Conservation (phyloP, 2,888 invertebrate genomes). For the Eucera pruinosa region DNA sequence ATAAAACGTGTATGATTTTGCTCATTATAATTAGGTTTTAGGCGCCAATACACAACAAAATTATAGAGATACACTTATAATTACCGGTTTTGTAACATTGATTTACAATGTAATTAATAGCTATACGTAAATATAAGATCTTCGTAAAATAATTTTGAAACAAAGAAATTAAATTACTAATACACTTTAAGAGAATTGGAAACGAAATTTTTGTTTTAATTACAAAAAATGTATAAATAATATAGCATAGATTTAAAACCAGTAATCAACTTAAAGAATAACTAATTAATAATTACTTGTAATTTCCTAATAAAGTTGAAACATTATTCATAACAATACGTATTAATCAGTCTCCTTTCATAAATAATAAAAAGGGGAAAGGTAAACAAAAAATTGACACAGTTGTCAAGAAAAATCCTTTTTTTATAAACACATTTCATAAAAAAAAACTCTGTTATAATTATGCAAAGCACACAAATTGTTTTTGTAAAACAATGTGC, state of each 20-base stretch:
- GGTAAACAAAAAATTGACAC: not conserved
- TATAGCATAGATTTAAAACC: constrained; percentile 38
- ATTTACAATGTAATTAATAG: constrained; percentile 39
- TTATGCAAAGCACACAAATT: constrained; percentile 36
- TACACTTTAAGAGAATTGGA: constrained; percentile 31
- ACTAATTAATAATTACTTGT: constrained; percentile 53
- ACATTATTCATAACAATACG: constrained; percentile 40
- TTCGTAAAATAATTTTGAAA: constrained; percentile 44
- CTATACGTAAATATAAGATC: constrained; percentile 49
- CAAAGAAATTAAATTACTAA: constrained; percentile 46
- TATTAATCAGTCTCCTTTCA: constrained; percentile 23
- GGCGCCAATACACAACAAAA: constrained; percentile 34
- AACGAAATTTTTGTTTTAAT: constrained; percentile 31
- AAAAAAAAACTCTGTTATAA: constrained; percentile 35
- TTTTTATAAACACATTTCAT: constrained; percentile 45
- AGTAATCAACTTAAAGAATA: constrained; percentile 40
- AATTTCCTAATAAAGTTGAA: constrained; percentile 61
- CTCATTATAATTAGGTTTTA: constrained; percentile 64
- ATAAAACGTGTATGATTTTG: constrained; percentile 62
- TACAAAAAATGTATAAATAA: constrained; percentile 48
- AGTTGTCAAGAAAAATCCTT: constrained; percentile 36
- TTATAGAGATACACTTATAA: constrained; percentile 34
- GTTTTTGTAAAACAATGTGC: constrained; percentile 34
- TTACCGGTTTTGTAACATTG: constrained; percentile 51
- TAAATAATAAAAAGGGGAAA: constrained; percentile 3